Percentiles rank a stretch among this genome's conserved stretches.
These are phyloP conservation scores for Dermatophagoides farinae DNA, from an alignment of 1,140 invertebrate genomes.

Conservation along the genomic window DNA sequence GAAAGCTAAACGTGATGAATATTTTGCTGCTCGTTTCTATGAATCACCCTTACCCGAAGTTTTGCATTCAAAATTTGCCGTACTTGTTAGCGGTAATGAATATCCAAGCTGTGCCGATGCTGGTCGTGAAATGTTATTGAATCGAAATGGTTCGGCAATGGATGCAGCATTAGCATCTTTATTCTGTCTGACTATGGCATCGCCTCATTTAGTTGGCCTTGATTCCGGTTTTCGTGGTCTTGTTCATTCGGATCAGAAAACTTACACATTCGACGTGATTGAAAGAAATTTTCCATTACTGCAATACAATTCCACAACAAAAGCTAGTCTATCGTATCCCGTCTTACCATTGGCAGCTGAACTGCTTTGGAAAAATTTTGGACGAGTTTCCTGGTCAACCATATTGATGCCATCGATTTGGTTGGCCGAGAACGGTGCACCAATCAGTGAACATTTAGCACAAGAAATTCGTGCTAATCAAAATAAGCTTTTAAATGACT, in stretches of 20 bases:
- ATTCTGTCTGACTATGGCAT: conserved; percentile 13
- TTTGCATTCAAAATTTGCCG: neutral
- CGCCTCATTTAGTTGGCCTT: conserved; percentile 13
- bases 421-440: neutral
- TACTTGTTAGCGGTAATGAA: neutral
- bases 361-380: neutral
- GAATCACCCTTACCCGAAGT: neutral
- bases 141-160: neutral
- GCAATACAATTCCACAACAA: neutral
- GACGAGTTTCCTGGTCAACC: neutral
- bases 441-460: neutral
- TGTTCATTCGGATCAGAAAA: neutral
- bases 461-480: neutral
- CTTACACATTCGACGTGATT: too few relatives aligned
- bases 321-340: neutral
- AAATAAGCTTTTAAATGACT: neutral
- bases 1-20: neutral
- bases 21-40: conserved; percentile 1
- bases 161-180: conserved; percentile 10
- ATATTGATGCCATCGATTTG: neutral
- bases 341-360: neutral
- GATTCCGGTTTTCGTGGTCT: neutral
- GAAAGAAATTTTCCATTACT: too few relatives aligned
- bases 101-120: neutral
- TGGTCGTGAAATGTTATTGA: neutral